A percentile compares a stretch with the other conserved stretches of the same genome.
Evolutionary conservation across 2,113 vertebrate genomes (phyloP).

Genomic region (Formicarius rufipectus): DNA sequence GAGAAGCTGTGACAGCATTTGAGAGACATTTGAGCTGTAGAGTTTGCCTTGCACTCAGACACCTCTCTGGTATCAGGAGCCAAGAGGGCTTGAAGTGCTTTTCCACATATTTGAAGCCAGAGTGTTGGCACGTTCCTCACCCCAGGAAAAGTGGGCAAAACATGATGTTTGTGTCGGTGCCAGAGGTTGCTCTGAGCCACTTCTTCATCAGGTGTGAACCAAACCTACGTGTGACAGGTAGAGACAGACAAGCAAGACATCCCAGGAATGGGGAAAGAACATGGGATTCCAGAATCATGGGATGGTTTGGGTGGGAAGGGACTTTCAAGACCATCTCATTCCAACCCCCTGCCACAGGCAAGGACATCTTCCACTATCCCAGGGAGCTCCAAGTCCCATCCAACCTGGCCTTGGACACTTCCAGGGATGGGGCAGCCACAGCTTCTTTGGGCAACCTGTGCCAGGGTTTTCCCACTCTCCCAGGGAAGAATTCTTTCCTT

Average conservation of each 20-base stretch:
- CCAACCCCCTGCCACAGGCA: background rate
- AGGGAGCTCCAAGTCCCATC: background rate
- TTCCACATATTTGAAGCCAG: background rate
- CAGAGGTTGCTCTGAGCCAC: background rate
- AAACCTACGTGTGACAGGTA: too few relatives aligned
- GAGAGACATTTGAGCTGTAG: background rate
- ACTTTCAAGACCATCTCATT: background rate
- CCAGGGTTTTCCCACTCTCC: background rate
- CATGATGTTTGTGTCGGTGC: background rate
- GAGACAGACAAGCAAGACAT: background rate
- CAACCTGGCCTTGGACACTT: background rate
- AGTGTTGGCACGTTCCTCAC: background rate
- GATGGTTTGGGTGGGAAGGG: background rate
- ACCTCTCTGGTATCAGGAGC: background rate
- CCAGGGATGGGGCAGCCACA: background rate
- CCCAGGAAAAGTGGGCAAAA: background rate
- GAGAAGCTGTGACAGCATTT: background rate
- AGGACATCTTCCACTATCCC: background rate
- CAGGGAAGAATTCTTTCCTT: background rate
- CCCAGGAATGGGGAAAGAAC: background rate
- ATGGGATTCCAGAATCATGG: background rate
- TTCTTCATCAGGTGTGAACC: background rate
- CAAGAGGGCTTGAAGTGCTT: background rate
- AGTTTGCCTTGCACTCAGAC: background rate
- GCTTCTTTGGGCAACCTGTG: background rate